A percentile compares a stretch with the other conserved stretches of the same genome.
phyloP scores from a whole-genome alignment of 2,797 vertebrate genomes.

The Hyperoplus lanceolatus region DNA sequence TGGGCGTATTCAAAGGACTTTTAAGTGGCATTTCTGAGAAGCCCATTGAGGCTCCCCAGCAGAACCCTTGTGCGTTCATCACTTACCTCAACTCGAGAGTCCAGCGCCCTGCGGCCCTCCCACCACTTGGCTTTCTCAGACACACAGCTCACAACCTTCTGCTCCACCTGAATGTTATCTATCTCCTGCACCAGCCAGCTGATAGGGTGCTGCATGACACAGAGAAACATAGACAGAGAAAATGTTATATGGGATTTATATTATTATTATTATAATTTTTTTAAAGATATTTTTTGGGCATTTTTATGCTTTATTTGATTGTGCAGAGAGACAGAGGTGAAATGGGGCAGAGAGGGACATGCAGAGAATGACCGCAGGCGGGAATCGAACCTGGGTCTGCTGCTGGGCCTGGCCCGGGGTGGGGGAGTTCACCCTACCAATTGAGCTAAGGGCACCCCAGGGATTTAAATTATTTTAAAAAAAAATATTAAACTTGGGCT shows the following conservation, averaged over 20 bases:
- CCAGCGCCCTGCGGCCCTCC: slow-evolving; percentile 88
- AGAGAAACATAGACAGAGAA: slow-evolving; percentile 29
- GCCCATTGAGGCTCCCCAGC: not conserved
- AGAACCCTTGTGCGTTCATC: not conserved
- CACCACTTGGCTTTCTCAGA: slow-evolving; percentile 93
- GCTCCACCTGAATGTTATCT: slow-evolving; percentile 88
- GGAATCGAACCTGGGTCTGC: no score
- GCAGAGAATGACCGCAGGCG: no score
- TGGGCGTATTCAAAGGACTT: not conserved
- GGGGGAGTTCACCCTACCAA: no score
- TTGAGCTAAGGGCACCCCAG: no score
- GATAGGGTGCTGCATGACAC: slow-evolving; percentile 82
- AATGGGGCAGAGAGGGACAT: no score
- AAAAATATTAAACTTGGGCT: not conserved
- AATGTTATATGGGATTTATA: not conserved
- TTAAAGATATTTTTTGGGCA: no score
- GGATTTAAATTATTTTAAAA: no score
- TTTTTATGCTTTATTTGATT: no score
- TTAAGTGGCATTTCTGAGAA: not conserved
- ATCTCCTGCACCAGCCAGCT: slow-evolving; percentile 88
- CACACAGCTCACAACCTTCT: slow-evolving; percentile 88
- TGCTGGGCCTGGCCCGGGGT: no score
- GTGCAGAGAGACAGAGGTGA: no score
- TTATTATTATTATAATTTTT: no score
- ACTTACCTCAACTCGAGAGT: slow-evolving; percentile 89